Conservation (phyloP, 92 coral and sea anemone genomes). For the Bergia sp. region DNA sequence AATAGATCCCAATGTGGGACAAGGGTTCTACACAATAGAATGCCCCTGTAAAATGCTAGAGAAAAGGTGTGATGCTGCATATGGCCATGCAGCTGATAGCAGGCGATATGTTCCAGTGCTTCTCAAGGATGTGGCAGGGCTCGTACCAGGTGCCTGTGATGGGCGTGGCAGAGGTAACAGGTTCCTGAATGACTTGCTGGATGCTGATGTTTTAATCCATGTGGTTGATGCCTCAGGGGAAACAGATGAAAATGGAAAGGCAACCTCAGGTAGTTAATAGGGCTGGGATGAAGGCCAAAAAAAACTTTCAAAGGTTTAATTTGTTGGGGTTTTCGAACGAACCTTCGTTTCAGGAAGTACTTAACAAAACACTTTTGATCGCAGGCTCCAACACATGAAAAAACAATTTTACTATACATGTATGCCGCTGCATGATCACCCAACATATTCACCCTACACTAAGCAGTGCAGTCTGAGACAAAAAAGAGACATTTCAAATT, state of each 20-base stretch:
- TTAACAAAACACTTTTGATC: too few species aligned
- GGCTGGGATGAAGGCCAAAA: too few species aligned
- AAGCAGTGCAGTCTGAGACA: too few species aligned
- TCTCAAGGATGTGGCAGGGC: constrained; percentile 85
- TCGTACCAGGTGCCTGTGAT: constrained; percentile 91
- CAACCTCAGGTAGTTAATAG: constrained; percentile 60
- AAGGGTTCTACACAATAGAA: constrained; percentile 72
- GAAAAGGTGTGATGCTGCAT: constrained; percentile 67
- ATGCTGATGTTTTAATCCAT: constrained; percentile 88
- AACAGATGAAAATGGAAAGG: constrained; percentile 84
- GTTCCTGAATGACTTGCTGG: constrained; percentile 82
- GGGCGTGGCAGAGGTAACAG: constrained; percentile 85
- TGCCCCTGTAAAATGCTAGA: constrained; percentile 71
- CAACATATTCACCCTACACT: too few species aligned
- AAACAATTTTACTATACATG: too few species aligned
- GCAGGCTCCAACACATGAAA: too few species aligned
- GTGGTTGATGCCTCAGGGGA: constrained; percentile 86
- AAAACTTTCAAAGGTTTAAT: too few species aligned
- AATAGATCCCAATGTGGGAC: constrained; percentile 82
- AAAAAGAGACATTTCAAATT: too few species aligned
- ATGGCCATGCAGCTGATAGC: constrained; percentile 73
- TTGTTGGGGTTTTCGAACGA: too few species aligned
- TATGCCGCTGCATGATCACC: too few species aligned
- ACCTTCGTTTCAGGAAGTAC: too few species aligned
- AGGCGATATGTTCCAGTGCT: constrained; percentile 76